Evolutionary conservation across 2,113 vertebrate genomes (phyloP), one percentile per base, ranked within the genome.

Genomic region (Pithys albifrons): DNA sequence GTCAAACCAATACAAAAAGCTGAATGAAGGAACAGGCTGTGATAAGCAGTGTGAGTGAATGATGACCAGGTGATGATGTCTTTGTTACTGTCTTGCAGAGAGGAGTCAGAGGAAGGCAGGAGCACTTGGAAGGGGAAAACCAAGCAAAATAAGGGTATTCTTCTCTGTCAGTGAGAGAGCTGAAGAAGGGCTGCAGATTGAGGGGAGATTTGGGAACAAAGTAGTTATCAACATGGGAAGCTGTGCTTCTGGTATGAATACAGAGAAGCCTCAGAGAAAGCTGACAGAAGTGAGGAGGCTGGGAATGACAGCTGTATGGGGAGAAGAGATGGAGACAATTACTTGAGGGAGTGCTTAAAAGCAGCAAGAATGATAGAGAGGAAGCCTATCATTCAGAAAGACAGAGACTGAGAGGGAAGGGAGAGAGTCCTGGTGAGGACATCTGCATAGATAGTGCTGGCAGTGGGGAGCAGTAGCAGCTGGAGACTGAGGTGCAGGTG

Each of bases 401-500:
- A 57, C 35, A 79, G 55, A 89, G n/a, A 19, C 25, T 58, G 48
- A 62, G 29, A 54, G 48, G 13, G 17, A 70, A 48, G 25, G 67
- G 59, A 27, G 25, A 64, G 31, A 19, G n/a, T 39, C 15, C 28
- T 64, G 31, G 16, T 39, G 22, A 17, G 7, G 4, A 2, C 22
- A 51, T 23, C 33, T 62, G 35, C 41, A 46, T 52, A 65, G 41
- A 28, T 37, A 37, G 25, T 28, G 31, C 28, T 64, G 59, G 46
- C 33, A 16, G 7, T 18, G 39, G 57, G 41, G 55, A 74, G 51
- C 17, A 17, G 12, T 52, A 14, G 18, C 39, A 73, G 22, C 64
- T 45, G 39, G 54, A 70, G 39, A 18, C 12, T 0, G 1, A 69
- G 69, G n/a, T 69, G 23, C 28, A 22, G 27, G 31, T 1, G 2